Conservation (phyloP, 2,113 vertebrate genomes). For the Morone chrysops region DNA sequence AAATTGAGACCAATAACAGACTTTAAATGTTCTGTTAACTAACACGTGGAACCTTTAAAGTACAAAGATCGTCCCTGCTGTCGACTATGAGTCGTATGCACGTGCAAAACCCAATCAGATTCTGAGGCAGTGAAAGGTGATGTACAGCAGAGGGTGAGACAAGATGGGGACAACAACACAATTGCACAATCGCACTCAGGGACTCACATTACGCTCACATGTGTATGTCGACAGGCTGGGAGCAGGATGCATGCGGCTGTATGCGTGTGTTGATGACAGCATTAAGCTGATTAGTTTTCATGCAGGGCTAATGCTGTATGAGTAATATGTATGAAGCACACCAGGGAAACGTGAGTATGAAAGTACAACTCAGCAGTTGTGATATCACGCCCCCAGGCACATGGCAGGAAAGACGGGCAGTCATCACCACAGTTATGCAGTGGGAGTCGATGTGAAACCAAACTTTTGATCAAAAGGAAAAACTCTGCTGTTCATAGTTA, state of each 20-base stretch:
- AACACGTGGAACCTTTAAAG: conserved; percentile 3
- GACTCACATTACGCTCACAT: conserved; percentile 57
- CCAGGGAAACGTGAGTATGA: conserved; percentile 65
- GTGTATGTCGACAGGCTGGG: conserved; percentile 12
- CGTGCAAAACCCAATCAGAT: conserved; percentile 4
- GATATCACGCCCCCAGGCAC: conserved; percentile 67
- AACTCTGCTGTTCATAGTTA: not conserved
- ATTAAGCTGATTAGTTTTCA: conserved; percentile 79
- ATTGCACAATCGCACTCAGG: conserved; percentile 29
- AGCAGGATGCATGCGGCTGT: conserved; percentile 31
- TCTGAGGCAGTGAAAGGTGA: not conserved
- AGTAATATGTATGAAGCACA: conserved; percentile 65
- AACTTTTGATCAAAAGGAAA: not conserved
- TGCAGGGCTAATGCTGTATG: conserved; percentile 65
- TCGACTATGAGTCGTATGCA: not conserved
- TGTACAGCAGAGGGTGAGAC: conserved; percentile 21
- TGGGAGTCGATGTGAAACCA: not conserved
- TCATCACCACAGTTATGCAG: not conserved
- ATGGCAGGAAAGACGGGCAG: conserved; percentile 47
- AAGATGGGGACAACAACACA: conserved; percentile 31
- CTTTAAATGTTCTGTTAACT: not conserved
- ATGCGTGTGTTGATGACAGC: conserved; percentile 59
- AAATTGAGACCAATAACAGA: not conserved
- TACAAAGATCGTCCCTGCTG: not conserved
- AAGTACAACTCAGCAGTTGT: conserved; percentile 79